Percentiles rank a stretch among this genome's conserved stretches.
phyloP scores from a whole-genome alignment of 2,113 vertebrate genomes.

The Lutjanus erythropterus region DNA sequence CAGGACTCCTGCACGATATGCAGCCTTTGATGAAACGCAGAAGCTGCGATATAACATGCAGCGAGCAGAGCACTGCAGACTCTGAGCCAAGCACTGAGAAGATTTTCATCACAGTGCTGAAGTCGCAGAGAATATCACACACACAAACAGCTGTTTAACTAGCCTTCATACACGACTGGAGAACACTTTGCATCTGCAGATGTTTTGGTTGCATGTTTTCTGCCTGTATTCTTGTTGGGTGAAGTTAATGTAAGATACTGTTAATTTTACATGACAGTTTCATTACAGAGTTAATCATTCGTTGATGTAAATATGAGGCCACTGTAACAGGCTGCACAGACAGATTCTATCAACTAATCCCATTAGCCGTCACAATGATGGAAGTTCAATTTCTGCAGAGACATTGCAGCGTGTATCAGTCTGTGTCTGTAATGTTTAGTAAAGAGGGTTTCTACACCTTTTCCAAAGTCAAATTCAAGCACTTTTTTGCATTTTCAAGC shows the following conservation, averaged over 20 bases:
- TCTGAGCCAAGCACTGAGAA: constrained; percentile 25
- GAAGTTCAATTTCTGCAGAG: constrained; percentile 15
- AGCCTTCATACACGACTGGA: not conserved
- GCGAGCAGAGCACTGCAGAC: constrained; percentile 47
- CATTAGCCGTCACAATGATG: constrained; percentile 16
- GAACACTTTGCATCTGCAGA: constrained; percentile 15
- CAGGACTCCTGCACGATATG: constrained; percentile 21
- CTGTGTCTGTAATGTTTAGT: constrained; percentile 15
- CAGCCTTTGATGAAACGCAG: constrained; percentile 43
- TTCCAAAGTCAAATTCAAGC: too few relatives aligned
- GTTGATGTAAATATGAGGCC: constrained; percentile 18
- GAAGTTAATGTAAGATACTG: not conserved
- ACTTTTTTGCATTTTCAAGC: too few relatives aligned
- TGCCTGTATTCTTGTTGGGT: not conserved
- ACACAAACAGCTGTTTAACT: constrained; percentile 3
- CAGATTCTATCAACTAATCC: constrained; percentile 23
- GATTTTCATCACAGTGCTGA: constrained; percentile 35
- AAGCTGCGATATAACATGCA: constrained; percentile 29
- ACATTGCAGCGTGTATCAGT: not conserved
- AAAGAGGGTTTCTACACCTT: too few relatives aligned
- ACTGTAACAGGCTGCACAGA: constrained; percentile 8
- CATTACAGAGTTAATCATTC: constrained; percentile 7
- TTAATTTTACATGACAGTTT: constrained; percentile 30
- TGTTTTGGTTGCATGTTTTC: not conserved
- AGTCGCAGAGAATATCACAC: constrained; percentile 28